Evolutionary conservation across 2,797 vertebrate genomes (phyloP).

Genomic region (Anguilla megastoma): DNA sequence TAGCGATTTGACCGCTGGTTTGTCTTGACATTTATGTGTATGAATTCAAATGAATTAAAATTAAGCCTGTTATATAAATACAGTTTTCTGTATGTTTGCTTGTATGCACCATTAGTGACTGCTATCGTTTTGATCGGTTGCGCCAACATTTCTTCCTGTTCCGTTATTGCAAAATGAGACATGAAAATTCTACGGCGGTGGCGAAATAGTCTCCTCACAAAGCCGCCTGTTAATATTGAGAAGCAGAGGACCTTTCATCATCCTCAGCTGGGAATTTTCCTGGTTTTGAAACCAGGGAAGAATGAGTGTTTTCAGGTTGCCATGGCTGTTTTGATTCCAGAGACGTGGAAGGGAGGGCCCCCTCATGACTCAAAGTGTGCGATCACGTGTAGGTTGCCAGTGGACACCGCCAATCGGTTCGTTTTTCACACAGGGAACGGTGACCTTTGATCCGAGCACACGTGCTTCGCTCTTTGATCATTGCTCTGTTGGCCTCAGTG

Average conservation of each 20-base stretch:
- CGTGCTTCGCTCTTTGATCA: conserved; percentile 1
- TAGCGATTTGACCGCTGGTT: background rate
- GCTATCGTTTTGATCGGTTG: background rate
- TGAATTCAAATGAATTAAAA: background rate
- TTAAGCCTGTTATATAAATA: background rate
- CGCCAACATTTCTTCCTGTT: background rate
- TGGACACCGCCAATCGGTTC: conserved; percentile 57
- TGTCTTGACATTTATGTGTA: background rate
- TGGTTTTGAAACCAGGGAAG: background rate
- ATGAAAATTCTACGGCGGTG: background rate
- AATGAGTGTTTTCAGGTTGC: background rate
- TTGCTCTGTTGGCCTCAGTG: conserved; percentile 12
- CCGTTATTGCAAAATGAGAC: background rate
- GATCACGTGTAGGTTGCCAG: conserved; percentile 10
- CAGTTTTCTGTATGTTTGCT: background rate
- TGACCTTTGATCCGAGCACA: conserved; percentile 38
- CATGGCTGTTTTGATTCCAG: conserved; percentile 40
- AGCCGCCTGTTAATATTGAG: conserved; percentile 53
- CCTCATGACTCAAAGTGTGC: background rate
- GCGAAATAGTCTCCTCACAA: conserved; percentile 42
- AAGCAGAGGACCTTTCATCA: conserved; percentile 21
- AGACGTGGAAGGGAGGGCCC: background rate
- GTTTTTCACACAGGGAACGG: conserved; percentile 55
- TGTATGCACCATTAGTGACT: background rate
- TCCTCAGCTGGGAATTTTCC: background rate